phyloP scores from a whole-genome alignment of 1,140 invertebrate species.

The Zaprionus gabonicus region DNA sequence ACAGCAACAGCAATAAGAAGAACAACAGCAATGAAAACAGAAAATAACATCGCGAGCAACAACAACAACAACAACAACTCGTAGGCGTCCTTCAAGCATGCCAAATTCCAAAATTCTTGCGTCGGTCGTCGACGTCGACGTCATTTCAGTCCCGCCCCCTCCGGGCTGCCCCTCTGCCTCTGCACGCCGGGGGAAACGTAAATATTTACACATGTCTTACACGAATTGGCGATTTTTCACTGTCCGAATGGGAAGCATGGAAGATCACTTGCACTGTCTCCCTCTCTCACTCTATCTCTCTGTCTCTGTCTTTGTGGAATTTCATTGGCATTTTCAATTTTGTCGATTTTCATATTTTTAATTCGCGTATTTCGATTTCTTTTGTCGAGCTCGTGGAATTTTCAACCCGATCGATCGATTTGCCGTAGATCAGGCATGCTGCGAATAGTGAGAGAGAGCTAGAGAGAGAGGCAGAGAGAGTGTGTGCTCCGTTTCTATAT shows the following conservation, averaged over 20 bases:
- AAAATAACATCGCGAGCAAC: neutral
- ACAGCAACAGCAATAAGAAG: constrained; percentile 13
- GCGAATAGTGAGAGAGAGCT: neutral
- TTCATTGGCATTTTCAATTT: constrained; percentile 76
- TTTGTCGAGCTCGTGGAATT: constrained; percentile 33
- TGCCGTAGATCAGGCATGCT: constrained; percentile 40
- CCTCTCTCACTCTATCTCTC: neutral
- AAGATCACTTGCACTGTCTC: neutral
- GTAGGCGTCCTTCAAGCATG: constrained; percentile 76
- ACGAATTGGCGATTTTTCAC: constrained; percentile 70
- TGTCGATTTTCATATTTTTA: constrained; percentile 48
- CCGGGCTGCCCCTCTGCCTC: no score
- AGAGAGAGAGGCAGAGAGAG: neutral
- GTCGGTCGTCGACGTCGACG: constrained; percentile 78
- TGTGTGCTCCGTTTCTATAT: neutral
- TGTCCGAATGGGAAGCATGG: constrained; percentile 54
- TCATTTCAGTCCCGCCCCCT: constrained; percentile 41
- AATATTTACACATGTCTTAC: constrained; percentile 81
- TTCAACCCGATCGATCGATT: constrained; percentile 45
- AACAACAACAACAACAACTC: constrained; percentile 58
- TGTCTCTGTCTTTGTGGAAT: constrained; percentile 45
- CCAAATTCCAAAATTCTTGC: constrained; percentile 81
- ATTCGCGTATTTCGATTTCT: constrained; percentile 25
- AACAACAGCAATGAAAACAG: constrained; percentile 7
- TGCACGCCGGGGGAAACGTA: constrained; percentile 51